phyloP scores from a whole-genome alignment of 2,113 vertebrate species.

The Campylomormyrus tamandua region DNA sequence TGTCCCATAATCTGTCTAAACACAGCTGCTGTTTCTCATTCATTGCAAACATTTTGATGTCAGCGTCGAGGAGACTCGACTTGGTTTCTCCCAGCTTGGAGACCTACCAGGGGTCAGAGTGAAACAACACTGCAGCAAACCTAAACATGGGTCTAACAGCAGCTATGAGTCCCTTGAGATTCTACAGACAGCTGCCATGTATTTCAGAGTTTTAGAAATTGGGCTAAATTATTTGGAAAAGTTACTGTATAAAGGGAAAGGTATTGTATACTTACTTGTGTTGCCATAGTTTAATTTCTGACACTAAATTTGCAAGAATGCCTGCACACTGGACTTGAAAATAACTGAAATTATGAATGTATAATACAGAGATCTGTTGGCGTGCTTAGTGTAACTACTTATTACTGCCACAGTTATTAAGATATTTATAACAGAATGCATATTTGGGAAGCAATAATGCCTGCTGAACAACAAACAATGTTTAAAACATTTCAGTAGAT shows the following conservation, averaged over 20 bases:
- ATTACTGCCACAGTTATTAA: neutral
- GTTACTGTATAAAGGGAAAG: neutral
- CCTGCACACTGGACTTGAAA: neutral
- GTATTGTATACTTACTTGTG: neutral
- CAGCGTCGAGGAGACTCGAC: neutral
- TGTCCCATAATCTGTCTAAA: conserved; percentile 17
- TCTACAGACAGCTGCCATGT: neutral
- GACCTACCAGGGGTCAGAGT: neutral
- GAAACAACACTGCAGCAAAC: neutral
- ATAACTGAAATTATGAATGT: neutral
- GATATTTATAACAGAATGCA: neutral
- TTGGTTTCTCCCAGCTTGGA: conserved; percentile 14
- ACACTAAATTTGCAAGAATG: neutral
- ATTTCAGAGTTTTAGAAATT: neutral
- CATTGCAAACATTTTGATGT: conserved; percentile 3
- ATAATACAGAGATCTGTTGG: neutral
- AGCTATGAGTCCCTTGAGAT: neutral
- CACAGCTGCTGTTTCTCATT: conserved; percentile 27
- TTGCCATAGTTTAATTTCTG: neutral
- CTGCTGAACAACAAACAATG: neutral
- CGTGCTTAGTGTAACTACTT: neutral
- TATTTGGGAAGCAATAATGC: neutral
- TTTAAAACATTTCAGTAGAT: neutral
- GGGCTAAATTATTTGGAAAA: neutral
- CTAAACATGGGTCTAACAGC: neutral